Base-by-base conservation (phyloP, 2,113 vertebrate species). In the Tetrax tetrax region DNA sequence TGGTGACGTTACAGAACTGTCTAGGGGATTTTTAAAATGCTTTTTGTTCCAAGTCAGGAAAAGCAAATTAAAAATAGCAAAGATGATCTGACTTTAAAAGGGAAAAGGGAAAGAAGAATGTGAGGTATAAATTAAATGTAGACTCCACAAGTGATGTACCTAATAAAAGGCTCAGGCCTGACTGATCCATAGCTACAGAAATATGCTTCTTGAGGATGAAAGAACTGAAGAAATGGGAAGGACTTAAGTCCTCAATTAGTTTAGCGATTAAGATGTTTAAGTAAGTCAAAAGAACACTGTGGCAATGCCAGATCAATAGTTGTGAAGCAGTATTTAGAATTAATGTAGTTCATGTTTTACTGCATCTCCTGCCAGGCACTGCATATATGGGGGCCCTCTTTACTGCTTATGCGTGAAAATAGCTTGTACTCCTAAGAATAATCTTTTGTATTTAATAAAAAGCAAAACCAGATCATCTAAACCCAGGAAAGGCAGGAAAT, bases 371-470 rank as follows among this genome's bases (percentile, higher is more conserved):
- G 59, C 83, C 63, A 74, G 76, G 33, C 74, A 41, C 33, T 72
- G 82, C 43, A 59, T 37, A 35, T 28, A 69, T 2, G 4, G 59
- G 51, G 41, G 12, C 60, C 43, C 51, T 89, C 82, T 93, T 91
- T 93, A 90, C 51, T 64, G 22, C 76, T 92, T 89, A 56, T n/a
- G 48, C 1, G 24, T 96, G 94, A 95, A 93, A 96, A 89, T 78
- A 77, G 13, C 56, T 90, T 86, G 72, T 90, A 80, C 43, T 88
- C 56, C 57, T 88, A 75, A 86, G 82, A 88, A 83, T 90, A 81
- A 88, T 84, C 56, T 83, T 93, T 95, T 90, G 64, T 50, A 23
- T 56, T 93, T 85, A 98, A 98, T 98, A 98, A 97, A 88, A 83
- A 93, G 66, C 75, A 87, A 92, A 87, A 14, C 8, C 56, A 93